Conservation (phyloP, 1,140 invertebrate genomes). For the Brachionus paranguensis region DNA sequence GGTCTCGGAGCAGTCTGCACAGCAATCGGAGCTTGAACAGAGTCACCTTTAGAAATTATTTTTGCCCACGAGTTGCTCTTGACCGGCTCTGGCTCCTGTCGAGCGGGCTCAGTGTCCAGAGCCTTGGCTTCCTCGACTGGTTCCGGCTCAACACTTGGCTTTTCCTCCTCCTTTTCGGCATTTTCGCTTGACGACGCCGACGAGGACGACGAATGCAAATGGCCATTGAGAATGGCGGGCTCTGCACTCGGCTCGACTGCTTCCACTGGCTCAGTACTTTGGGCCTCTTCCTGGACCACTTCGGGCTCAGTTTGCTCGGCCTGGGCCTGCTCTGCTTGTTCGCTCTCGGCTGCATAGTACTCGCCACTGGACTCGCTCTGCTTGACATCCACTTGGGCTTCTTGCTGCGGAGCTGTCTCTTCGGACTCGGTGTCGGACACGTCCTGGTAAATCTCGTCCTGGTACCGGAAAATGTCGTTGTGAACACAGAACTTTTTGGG, state of each 20-base stretch:
- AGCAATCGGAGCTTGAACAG: not conserved
- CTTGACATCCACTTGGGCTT: not conserved
- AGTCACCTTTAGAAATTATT: not conserved
- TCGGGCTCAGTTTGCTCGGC: not conserved
- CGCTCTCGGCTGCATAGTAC: not conserved
- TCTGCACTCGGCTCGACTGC: not conserved
- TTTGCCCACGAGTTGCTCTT: constrained; percentile 27
- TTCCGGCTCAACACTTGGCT: not conserved
- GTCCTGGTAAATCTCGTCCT: constrained; percentile 74
- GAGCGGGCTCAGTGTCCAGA: not conserved
- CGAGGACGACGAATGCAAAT: not conserved
- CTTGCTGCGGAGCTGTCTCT: not conserved
- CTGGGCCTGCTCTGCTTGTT: not conserved
- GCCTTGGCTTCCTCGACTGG: not conserved
- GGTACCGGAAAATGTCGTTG: constrained; percentile 96
- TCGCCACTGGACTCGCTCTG: not conserved
- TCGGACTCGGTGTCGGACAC: constrained; percentile 22
- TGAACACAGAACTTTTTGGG: constrained; percentile 95
- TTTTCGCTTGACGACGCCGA: not conserved
- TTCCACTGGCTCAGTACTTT: not conserved
- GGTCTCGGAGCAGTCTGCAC: not conserved
- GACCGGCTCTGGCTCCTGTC: not conserved
- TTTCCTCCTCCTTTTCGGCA: not conserved
- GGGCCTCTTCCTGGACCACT: not conserved
- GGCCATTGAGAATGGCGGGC: not conserved